These are phyloP conservation scores for Sarcophaga variegata DNA, from an alignment of 2,888 invertebrate genomes.

Conservation along the genomic window DNA sequence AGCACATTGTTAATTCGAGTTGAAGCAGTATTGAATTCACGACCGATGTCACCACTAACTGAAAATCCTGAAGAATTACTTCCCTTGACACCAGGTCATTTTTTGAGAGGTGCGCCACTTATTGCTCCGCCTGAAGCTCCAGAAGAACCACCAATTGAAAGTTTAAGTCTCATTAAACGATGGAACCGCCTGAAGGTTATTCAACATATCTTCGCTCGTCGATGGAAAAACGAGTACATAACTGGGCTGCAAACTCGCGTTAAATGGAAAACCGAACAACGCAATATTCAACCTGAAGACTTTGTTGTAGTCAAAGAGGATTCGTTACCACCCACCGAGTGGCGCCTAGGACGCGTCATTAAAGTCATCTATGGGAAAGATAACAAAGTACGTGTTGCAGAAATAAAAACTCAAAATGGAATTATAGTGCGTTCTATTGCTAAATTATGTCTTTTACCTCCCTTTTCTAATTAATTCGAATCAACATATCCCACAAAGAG, in stretches of 20 bases:
- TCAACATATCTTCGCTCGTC: background rate
- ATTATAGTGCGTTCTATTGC: too few relatives aligned
- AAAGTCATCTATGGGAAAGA: slow-evolving; percentile 23
- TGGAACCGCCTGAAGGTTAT: too few relatives aligned
- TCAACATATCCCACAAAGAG: too few relatives aligned
- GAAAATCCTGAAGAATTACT: slow-evolving; percentile 45
- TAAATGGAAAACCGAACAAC: too few relatives aligned
- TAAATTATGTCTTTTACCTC: background rate
- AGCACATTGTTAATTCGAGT: background rate
- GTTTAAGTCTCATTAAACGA: too few relatives aligned
- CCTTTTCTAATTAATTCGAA: background rate
- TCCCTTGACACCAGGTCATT: slow-evolving; percentile 26
- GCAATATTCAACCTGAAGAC: slow-evolving; percentile 9
- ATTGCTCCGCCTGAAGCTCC: too few relatives aligned
- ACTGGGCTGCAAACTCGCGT: too few relatives aligned
- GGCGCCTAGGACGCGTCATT: slow-evolving; percentile 17
- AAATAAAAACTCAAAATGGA: slow-evolving; percentile 30
- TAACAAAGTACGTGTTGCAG: slow-evolving; percentile 7
- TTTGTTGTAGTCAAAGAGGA: slow-evolving; percentile 24
- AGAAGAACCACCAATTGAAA: too few relatives aligned
- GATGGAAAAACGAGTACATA: slow-evolving; percentile 2
- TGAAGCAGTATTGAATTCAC: slow-evolving; percentile 37
- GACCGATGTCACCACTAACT: slow-evolving; percentile 19
- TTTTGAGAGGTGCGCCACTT: slow-evolving; percentile 30
- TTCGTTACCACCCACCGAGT: slow-evolving; percentile 17